Evolutionary conservation across 2,113 vertebrate genomes (phyloP).

Genomic region (Alethe diademata): DNA sequence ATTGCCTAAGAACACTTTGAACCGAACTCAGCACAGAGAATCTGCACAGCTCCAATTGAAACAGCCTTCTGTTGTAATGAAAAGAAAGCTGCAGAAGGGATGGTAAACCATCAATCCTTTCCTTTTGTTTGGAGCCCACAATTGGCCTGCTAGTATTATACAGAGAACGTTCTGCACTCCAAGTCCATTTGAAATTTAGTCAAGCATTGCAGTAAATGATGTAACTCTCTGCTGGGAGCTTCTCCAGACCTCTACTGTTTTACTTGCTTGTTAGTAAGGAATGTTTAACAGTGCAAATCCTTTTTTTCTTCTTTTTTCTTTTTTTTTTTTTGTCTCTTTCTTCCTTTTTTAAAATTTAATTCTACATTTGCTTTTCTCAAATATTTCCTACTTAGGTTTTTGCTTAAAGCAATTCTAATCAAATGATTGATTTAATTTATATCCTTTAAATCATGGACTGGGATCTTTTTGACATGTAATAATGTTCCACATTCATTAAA

Average conservation of each 20-base stretch:
- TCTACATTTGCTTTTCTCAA: not conserved
- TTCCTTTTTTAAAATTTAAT: not conserved
- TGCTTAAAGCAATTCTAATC: not conserved
- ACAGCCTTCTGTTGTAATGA: slow-evolving; percentile 3
- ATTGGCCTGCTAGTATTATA: not conserved
- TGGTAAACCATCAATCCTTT: slow-evolving; percentile 23
- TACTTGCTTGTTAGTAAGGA: slow-evolving; percentile 14
- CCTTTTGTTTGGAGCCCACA: slow-evolving; percentile 25
- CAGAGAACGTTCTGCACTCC: slow-evolving; percentile 8
- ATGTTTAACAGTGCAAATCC: not conserved
- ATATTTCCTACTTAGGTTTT: not conserved
- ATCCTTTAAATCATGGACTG: slow-evolving; percentile 7
- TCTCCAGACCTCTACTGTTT: slow-evolving; percentile 32
- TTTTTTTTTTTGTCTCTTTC: too few relatives aligned
- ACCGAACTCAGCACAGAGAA: not conserved
- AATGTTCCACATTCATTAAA: slow-evolving; percentile 10
- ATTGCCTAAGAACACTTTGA: slow-evolving; percentile 15
- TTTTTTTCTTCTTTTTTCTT: not conserved
- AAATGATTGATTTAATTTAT: slow-evolving; percentile 31
- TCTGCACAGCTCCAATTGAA: slow-evolving; percentile 14
- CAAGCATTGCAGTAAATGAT: not conserved
- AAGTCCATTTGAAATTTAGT: slow-evolving; percentile 9
- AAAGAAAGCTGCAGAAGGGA: slow-evolving; percentile 19
- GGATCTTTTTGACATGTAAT: not conserved
- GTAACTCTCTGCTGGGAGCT: not conserved